Evolutionary conservation across 2,888 invertebrate genomes (phyloP).

Genomic region (Andrena flavipes): DNA sequence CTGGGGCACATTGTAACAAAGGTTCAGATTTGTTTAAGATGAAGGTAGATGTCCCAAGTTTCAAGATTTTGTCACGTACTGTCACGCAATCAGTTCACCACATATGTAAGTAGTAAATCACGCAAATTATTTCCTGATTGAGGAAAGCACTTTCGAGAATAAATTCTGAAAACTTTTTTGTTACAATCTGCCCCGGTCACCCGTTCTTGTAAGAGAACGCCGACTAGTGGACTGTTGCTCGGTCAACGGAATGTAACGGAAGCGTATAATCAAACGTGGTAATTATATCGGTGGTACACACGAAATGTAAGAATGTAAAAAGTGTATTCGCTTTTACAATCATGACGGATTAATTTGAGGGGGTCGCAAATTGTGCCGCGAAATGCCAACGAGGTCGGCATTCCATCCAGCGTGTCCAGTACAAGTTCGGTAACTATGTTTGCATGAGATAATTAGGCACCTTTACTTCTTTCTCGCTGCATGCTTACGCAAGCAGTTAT

Average conservation of each 20-base stretch:
- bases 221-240: not conserved
- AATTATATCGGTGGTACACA: not conserved
- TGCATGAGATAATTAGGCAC: not conserved
- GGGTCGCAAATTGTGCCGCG: not conserved
- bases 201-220: slow-evolving; percentile 7
- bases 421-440: not conserved
- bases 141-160: too few species aligned
- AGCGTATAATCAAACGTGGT: slow-evolving; percentile 13
- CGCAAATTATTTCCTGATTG: too few species aligned
- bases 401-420: not conserved
- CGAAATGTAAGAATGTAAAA: slow-evolving; percentile 2
- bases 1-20: too few species aligned
- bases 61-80: too few species aligned
- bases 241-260: slow-evolving; percentile 1
- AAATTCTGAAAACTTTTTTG: too few species aligned
- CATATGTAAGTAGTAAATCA: too few species aligned
- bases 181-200: too few species aligned
- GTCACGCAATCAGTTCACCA: too few species aligned
- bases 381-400: slow-evolving; percentile 13
- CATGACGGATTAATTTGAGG: slow-evolving; percentile 16
- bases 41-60: too few species aligned
- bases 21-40: too few species aligned
- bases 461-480: not conserved
- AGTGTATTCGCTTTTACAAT: slow-evolving; percentile 5
- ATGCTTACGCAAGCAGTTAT: not conserved